A percentile compares a stretch with the other conserved stretches of the same genome.
Evolutionary conservation across 2,113 vertebrate species (phyloP).

Genomic region (Rhabdomys dilectus): DNA sequence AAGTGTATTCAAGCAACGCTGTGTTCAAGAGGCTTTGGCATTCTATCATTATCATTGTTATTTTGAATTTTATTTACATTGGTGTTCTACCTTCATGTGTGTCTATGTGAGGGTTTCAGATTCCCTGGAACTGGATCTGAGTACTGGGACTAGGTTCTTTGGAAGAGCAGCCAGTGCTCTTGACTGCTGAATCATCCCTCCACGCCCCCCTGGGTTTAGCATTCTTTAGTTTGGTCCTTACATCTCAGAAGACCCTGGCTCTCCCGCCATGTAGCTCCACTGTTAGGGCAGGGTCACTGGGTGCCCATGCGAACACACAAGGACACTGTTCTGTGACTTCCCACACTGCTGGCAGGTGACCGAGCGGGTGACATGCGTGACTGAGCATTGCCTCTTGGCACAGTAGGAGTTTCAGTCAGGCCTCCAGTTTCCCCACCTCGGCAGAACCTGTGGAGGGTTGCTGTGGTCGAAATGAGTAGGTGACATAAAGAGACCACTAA

Average conservation of each 20-base stretch:
- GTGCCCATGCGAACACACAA: background rate
- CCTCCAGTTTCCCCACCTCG: background rate
- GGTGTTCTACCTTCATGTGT: too few species aligned
- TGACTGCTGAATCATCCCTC: too few species aligned
- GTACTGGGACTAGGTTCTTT: too few species aligned
- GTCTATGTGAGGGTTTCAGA: too few species aligned
- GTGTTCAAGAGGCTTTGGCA: background rate
- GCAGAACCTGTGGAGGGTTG: background rate
- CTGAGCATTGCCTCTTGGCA: background rate
- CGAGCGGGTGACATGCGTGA: accelerated
- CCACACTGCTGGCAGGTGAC: background rate
- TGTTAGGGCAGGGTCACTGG: background rate
- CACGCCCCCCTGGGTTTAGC: background rate
- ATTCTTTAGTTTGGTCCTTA: background rate
- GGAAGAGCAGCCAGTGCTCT: too few species aligned
- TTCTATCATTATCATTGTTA: background rate
- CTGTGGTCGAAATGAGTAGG: background rate
- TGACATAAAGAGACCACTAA: background rate
- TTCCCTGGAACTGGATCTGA: too few species aligned
- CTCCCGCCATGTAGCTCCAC: background rate
- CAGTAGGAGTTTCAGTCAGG: background rate
- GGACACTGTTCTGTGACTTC: background rate
- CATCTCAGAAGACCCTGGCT: background rate
- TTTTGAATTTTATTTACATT: too few species aligned
- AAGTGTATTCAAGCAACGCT: background rate